Percentiles rank a stretch among this genome's conserved stretches.
These are phyloP conservation scores for Hydrochoerus hydrochaeris DNA, from an alignment of 2,113 vertebrate species.

Conservation along the genomic window DNA sequence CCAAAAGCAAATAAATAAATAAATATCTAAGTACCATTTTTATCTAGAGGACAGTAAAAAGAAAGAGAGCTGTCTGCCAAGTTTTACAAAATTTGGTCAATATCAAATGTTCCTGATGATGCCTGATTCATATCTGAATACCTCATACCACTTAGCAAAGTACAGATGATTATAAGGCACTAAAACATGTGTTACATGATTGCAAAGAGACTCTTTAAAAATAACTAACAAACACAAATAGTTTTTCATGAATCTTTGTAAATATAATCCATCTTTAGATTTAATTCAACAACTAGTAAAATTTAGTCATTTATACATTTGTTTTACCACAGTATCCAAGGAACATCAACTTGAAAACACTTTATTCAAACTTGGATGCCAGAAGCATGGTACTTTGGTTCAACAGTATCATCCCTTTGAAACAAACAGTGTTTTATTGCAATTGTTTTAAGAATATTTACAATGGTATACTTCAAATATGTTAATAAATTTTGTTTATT, in stretches of 20 bases:
- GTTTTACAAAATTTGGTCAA: neutral
- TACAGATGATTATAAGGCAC: neutral
- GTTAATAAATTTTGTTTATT: conserved; percentile 35
- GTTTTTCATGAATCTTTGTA: neutral
- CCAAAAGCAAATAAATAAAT: too few species aligned
- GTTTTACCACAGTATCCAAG: neutral
- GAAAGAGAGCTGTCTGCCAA: neutral
- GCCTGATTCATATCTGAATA: conserved; percentile 9
- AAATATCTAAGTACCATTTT: neutral
- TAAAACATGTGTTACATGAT: neutral
- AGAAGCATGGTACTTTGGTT: neutral
- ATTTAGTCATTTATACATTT: conserved; percentile 30
- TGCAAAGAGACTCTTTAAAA: neutral
- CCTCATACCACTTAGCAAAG: conserved; percentile 26
- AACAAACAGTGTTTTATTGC: conserved; percentile 42
- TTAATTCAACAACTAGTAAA: conserved; percentile 3
- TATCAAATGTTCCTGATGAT: conserved; percentile 31
- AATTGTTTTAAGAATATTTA: neutral
- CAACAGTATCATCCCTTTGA: neutral
- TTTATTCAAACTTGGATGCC: conserved; percentile 44
- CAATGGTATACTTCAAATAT: neutral
- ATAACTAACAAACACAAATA: neutral
- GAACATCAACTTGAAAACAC: neutral
- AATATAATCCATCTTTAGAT: neutral
- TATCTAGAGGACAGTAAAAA: neutral